A percentile compares a stretch with the other conserved stretches of the same genome.
Evolutionary conservation across 2,888 invertebrate species (phyloP).

Genomic region (Melanostoma mellinum): DNA sequence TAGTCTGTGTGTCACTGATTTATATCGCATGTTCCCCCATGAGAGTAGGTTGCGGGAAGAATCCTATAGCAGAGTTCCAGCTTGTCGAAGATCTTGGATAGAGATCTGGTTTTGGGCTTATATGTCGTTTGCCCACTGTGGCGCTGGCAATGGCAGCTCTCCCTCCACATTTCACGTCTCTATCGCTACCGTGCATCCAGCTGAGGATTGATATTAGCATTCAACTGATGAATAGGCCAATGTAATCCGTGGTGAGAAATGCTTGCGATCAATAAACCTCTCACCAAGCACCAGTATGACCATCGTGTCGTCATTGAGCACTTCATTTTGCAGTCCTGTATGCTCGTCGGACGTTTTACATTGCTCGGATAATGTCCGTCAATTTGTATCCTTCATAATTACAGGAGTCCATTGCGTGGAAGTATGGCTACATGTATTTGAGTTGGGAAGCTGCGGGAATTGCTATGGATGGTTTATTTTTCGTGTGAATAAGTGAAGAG

Average conservation of each 20-base stretch:
- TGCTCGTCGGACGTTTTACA: slow-evolving; percentile 53
- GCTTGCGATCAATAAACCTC: slow-evolving; percentile 68
- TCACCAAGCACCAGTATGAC: slow-evolving; percentile 50
- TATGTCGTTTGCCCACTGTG: slow-evolving; percentile 42
- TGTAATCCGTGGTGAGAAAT: slow-evolving; percentile 68
- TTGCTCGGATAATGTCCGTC: slow-evolving; percentile 65
- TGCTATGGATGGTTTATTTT: slow-evolving; percentile 11
- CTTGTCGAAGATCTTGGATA: slow-evolving; percentile 47
- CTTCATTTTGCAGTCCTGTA: slow-evolving; percentile 60
- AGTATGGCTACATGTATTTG: slow-evolving; percentile 8
- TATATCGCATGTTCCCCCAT: slow-evolving; percentile 58
- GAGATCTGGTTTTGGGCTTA: slow-evolving; percentile 64
- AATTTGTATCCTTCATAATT: slow-evolving; percentile 72
- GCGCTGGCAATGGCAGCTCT: neutral
- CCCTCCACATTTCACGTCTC: neutral
- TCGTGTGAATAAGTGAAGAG: slow-evolving; percentile 5
- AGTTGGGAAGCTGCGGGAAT: slow-evolving; percentile 35
- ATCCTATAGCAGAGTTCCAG: slow-evolving; percentile 17
- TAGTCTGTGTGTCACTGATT: slow-evolving; percentile 67
- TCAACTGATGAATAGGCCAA: slow-evolving; percentile 61
- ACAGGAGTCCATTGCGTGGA: slow-evolving; percentile 58
- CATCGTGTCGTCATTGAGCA: slow-evolving; percentile 44
- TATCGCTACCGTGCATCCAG: slow-evolving; percentile 52
- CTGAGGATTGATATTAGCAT: slow-evolving; percentile 68
- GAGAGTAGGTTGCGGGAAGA: slow-evolving; percentile 40